Conservation (phyloP, 2,113 vertebrate species). For the Sorex araneus region DNA sequence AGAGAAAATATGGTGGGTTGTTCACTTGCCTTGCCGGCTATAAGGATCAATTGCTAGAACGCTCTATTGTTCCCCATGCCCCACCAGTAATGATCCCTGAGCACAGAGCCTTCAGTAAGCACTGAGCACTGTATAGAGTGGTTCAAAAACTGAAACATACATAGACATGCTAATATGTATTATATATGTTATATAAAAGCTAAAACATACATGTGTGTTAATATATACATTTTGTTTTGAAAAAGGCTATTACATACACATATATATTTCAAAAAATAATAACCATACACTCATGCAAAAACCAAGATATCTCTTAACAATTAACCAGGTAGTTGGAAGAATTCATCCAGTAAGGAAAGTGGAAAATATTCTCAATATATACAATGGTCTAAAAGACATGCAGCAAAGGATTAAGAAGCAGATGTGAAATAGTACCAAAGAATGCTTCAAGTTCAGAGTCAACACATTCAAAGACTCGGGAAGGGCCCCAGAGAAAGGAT, state of each 20-base stretch:
- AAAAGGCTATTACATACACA: background rate
- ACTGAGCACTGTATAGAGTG: too few relatives aligned
- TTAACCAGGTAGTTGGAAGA: conserved; percentile 9
- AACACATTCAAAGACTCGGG: background rate
- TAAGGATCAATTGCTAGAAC: too few relatives aligned
- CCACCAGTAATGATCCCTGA: too few relatives aligned
- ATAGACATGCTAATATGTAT: too few relatives aligned
- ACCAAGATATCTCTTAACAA: background rate
- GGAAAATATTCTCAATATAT: conserved; percentile 7
- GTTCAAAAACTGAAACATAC: too few relatives aligned
- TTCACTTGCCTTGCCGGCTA: too few relatives aligned
- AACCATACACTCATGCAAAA: background rate
- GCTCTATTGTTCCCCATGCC: too few relatives aligned
- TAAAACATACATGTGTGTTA: too few relatives aligned
- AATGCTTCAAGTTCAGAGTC: background rate
- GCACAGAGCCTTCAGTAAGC: too few relatives aligned
- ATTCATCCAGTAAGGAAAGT: conserved; percentile 5
- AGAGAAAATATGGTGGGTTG: too few relatives aligned
- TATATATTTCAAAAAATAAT: background rate
- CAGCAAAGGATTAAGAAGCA: background rate
- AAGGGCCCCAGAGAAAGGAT: background rate
- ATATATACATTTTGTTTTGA: too few relatives aligned
- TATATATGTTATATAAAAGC: too few relatives aligned
- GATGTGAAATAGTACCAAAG: background rate
- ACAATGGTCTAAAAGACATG: background rate